phyloP scores from a whole-genome alignment of 2,113 vertebrate genomes.

The Notothenia coriiceps region DNA sequence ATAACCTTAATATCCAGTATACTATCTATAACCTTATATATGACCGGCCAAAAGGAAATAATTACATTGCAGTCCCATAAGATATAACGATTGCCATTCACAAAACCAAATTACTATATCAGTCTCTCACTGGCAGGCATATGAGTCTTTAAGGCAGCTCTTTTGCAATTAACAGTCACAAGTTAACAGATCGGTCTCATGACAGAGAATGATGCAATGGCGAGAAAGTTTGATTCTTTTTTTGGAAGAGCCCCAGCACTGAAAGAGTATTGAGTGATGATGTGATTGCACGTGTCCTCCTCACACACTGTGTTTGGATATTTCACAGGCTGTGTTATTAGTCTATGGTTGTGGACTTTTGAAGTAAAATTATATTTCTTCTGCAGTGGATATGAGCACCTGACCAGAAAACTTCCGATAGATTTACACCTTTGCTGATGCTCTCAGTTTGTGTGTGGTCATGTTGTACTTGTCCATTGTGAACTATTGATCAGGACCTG shows the following conservation, averaged over 20 bases:
- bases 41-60: no score
- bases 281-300: background rate
- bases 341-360: conserved; percentile 33
- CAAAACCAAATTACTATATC: no score
- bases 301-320: background rate
- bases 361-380: conserved; percentile 13
- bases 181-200: conserved; percentile 43
- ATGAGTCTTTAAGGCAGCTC: conserved; percentile 23
- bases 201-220: conserved; percentile 10
- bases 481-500: conserved; percentile 81
- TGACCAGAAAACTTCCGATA: conserved; percentile 57
- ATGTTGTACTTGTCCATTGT: conserved; percentile 83
- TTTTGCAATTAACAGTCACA: conserved; percentile 40
- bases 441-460: conserved; percentile 69
- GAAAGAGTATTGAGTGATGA: conserved; percentile 9
- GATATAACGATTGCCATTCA: no score
- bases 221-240: conserved; percentile 10
- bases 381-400: conserved; percentile 19
- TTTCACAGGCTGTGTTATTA: conserved; percentile 17
- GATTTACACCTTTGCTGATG: conserved; percentile 71
- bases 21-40: no score
- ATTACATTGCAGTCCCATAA: no score
- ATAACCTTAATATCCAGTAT: no score
- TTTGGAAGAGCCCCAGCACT: background rate
- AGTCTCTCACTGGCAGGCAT: conserved; percentile 1